phyloP scores from a whole-genome alignment of 2,797 vertebrate genomes.

The Coregonus sp. region DNA sequence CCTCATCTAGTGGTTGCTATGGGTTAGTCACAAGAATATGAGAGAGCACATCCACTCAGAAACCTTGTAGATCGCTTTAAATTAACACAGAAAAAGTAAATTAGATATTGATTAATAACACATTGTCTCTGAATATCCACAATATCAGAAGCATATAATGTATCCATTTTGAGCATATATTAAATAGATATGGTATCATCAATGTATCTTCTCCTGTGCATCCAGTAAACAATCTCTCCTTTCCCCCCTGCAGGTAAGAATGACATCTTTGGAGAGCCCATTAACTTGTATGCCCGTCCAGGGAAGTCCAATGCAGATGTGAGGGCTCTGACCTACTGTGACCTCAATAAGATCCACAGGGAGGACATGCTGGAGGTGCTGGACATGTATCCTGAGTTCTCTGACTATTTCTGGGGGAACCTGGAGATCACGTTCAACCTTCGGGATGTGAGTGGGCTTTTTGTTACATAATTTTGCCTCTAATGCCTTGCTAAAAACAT shows the following conservation, averaged over 20 bases:
- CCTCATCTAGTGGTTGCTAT: slow-evolving; percentile 19
- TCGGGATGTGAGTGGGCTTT: slow-evolving; percentile 77
- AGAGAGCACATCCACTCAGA: no score
- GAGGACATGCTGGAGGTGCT: slow-evolving; percentile 89
- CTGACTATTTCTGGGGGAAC: slow-evolving; percentile 88
- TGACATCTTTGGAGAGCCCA: slow-evolving; percentile 89
- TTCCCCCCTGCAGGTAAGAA: slow-evolving; percentile 80
- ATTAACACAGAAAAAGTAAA: not conserved
- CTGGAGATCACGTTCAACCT: slow-evolving; percentile 92
- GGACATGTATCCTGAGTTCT: slow-evolving; percentile 92
- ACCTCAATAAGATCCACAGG: slow-evolving; percentile 88
- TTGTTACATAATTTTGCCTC: not conserved
- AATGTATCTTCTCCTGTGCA: not conserved
- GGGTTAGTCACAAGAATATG: not conserved
- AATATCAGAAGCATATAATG: not conserved
- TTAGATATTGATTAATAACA: not conserved
- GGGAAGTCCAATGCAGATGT: slow-evolving; percentile 88
- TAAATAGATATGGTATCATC: not conserved
- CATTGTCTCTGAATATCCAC: not conserved
- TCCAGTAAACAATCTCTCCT: not conserved
- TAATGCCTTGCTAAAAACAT: not conserved
- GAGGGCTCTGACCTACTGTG: slow-evolving; percentile 88
- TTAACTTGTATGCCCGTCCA: slow-evolving; percentile 80
- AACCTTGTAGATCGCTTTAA: not conserved
- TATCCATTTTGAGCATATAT: not conserved